Conservation (phyloP, 1,140 invertebrate species). For the Drosophila hydei region DNA sequence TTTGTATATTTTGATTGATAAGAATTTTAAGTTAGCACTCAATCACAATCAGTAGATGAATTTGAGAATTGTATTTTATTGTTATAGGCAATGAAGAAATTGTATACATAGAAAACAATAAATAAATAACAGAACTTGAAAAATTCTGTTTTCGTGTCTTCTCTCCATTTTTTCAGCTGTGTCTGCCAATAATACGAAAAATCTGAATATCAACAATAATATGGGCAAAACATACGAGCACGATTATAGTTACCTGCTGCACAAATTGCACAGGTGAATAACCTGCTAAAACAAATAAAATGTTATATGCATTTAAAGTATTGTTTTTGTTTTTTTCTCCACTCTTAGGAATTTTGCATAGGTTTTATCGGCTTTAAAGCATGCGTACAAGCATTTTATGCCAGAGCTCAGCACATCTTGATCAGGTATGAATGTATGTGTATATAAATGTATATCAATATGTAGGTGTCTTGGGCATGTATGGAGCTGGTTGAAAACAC, state of each 20-base stretch:
- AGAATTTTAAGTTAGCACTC: neutral
- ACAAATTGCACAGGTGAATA: constrained; percentile 32
- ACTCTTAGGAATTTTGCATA: neutral
- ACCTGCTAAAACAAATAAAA: constrained; percentile 29
- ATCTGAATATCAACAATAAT: constrained; percentile 2
- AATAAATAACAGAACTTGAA: neutral
- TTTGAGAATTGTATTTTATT: constrained; percentile 3
- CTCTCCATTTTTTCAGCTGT: constrained; percentile 3
- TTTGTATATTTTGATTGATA: constrained; percentile 16
- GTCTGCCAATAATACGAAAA: neutral
- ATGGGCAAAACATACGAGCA: neutral
- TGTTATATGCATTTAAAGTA: neutral
- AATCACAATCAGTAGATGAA: constrained; percentile 9
- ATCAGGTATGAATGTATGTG: neutral
- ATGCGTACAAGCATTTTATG: constrained; percentile 6
- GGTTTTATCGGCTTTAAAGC: constrained; percentile 5
- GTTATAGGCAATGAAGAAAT: constrained; percentile 8
- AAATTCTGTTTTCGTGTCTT: neutral
- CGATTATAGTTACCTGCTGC: constrained; percentile 3
- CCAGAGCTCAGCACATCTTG: constrained; percentile 13
- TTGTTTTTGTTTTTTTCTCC: too few relatives aligned
- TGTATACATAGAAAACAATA: constrained; percentile 8
- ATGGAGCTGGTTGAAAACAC: constrained; percentile 46
- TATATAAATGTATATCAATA: constrained; percentile 9
- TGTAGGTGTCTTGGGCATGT: constrained; percentile 7